phyloP scores from a whole-genome alignment of 30 jellyfish, hydroid and myxozoan genomes.

The Hydractinia echinata region DNA sequence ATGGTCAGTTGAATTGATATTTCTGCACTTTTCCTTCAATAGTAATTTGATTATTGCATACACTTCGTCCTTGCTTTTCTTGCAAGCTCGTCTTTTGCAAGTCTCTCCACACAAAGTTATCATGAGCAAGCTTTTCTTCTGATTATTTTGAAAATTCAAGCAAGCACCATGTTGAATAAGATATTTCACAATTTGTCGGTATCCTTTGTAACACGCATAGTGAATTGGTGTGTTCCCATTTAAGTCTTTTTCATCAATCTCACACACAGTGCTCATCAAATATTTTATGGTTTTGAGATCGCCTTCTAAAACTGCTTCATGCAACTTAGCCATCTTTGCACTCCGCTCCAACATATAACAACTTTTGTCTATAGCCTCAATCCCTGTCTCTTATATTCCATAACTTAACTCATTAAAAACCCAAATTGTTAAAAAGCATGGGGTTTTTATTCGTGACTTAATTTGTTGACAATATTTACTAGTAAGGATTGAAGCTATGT shows the following conservation, averaged over 20 bases:
- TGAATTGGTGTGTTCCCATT: constrained; percentile 4
- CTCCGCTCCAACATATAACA: too few relatives aligned
- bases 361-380: too few relatives aligned
- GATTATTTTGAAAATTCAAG: neutral
- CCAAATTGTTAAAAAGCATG: too few relatives aligned
- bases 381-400: too few relatives aligned
- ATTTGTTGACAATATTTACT: too few relatives aligned
- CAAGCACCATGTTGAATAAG: neutral
- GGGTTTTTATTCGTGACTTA: too few relatives aligned
- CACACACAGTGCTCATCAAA: neutral
- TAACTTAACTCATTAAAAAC: too few relatives aligned
- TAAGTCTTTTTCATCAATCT: neutral
- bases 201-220: constrained; percentile 4
- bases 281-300: neutral
- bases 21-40: neutral
- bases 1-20: neutral
- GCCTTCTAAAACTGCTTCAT: neutral
- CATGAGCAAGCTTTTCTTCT: neutral
- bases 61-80: neutral
- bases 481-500: too few relatives aligned
- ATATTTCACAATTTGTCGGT: neutral
- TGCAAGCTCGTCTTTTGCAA: neutral
- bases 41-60: neutral
- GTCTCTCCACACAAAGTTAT: neutral
- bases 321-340: neutral